Base-by-base conservation (phyloP, 2,888 invertebrate species). In the Ectropis crepuscularia region DNA sequence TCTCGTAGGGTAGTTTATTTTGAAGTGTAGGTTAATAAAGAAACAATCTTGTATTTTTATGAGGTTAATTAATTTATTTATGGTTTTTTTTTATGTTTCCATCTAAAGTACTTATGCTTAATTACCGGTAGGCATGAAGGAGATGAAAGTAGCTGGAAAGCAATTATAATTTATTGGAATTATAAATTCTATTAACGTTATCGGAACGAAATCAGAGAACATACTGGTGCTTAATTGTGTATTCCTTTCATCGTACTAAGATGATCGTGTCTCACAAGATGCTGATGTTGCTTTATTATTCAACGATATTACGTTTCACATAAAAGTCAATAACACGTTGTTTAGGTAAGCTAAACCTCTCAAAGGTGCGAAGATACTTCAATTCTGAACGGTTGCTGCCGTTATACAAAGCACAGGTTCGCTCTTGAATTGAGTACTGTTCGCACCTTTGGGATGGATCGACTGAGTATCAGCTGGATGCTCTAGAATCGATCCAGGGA, bases 61-160 rank as follows among this genome's bases (percentile, higher is more conserved):
- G 60, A 47, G 57, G 62, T 58, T 69, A 70, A 70, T 72, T 72
- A 68, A 72, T 69, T 70, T 66, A 70, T 70, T 67, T 63, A 65
- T 65, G 45, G 43, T 41, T 60, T 63, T 69, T 63, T 69, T 69
- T 70, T 62, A 69, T 67, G 68, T 67, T 68, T 66, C 59, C 53
- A 65, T 68, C 57, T 47, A 47, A 55, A 50, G 49, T 66, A 62
- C 47, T 72, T 63, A 67, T 49, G 53, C 53, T 70, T 70, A 69
- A 70, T 67, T 69, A 63, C 61, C 59, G 49, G 67, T 60, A 57
- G 54, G 63, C 59, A 53, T 43, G 57, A 63, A 59, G 49, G 49
- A 59, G 58, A 59, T 51, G 63, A 59, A 47, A 59, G 54, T 63
- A 63, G 55, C 45, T 36, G 43, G 57, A 49, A 36, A 45, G 57